Base-by-base conservation (phyloP, 2,797 vertebrate species). In the Glossophaga mutica region DNA sequence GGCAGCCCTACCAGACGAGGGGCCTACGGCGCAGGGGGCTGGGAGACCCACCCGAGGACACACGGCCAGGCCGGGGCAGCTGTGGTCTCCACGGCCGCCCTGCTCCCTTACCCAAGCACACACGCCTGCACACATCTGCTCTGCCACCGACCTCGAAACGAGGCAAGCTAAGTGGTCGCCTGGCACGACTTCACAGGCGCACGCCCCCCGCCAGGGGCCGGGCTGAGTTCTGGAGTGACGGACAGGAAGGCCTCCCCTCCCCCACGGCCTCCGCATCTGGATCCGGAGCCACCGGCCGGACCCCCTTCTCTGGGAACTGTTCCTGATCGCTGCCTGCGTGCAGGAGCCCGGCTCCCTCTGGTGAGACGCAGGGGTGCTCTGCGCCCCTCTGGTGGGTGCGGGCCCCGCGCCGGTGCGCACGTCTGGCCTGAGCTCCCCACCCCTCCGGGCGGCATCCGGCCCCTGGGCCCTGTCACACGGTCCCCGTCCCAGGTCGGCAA, bases 331-430 rank as follows among this genome's bases (percentile, higher is more conserved):
- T 2, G 24, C 44, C 67, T 14, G 44, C 29, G 32, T 18, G 11
- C 59, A 12, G 55, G 5, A 65, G 70, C 46, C 55, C 18, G 26
- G 32, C 6, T 76, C 52, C 62, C 52, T 87, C 83, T n/a, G 34
- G 1, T 46, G 29, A 29, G 11, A 34, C 9, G 22, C 9, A 46
- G 62, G 19, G 19, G 12, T 1, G 11, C 24, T 78, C 78, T 16
- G 57, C 3, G 26, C 21, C 18, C 50, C 68, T 73, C 57, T 0
- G 0, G 16, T 11, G 3, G 46, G 26, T 3, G 19, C 12, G 1
- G 0, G 10, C 16, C 55, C 14, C 9, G 62, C 57, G 50, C 48
- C 46, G 2, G 0, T 10, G 4, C 6, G 1, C 2, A 5, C 1
- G 9, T n/a, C 21, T 21, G 39, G 29, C 15, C 55, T 5, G 37